Conservation (phyloP, 2,113 vertebrate genomes). For the Corythornis vintsioides region DNA sequence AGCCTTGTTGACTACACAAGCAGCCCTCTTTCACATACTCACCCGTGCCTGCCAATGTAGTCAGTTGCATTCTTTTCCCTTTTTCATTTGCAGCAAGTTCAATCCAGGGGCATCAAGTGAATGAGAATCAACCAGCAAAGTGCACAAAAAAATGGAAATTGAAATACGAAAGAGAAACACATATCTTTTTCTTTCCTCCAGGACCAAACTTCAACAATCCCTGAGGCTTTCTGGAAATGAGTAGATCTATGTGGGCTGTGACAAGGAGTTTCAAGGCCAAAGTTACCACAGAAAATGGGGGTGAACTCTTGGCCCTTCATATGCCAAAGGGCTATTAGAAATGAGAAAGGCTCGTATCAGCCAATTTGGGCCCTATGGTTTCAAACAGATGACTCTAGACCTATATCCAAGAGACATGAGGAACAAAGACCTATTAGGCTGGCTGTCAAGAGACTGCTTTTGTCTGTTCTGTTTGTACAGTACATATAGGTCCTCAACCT, state of each 20-base stretch:
- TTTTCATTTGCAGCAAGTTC: neutral
- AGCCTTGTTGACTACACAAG: neutral
- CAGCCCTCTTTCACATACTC: neutral
- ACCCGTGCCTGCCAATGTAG: neutral
- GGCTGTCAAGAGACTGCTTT: neutral
- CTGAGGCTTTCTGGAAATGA: neutral
- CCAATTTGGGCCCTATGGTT: neutral
- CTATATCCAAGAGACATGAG: neutral
- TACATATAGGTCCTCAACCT: neutral
- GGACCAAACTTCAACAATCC: neutral
- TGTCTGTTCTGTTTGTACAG: neutral
- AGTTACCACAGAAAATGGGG: neutral
- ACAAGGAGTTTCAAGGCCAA: neutral
- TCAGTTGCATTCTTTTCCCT: neutral
- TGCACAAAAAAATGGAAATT: neutral
- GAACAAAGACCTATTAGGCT: neutral
- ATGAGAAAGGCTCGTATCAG: neutral
- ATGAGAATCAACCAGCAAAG: neutral
- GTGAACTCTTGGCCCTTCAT: neutral
- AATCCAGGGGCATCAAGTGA: neutral
- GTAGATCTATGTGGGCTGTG: neutral
- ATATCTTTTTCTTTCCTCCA: neutral
- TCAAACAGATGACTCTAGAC: neutral
- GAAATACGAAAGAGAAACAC: neutral
- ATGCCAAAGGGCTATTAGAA: neutral